Conservation (phyloP, 2,113 vertebrate species). For the Protobothrops mucrosquamatus region DNA sequence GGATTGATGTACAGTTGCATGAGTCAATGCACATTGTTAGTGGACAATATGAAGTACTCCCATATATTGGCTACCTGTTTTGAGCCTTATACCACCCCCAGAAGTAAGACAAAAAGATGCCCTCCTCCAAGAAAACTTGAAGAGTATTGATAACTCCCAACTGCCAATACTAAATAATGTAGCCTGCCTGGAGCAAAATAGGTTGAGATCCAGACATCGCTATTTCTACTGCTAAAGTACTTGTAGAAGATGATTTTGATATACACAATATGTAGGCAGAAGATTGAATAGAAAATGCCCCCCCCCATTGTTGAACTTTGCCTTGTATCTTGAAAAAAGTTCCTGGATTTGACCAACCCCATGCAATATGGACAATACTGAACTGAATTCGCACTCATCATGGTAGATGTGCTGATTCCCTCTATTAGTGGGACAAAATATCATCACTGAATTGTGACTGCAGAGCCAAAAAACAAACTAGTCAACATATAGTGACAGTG, state of each 20-base stretch:
- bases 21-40: neutral
- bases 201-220: neutral
- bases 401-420: neutral
- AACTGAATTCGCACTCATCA: neutral
- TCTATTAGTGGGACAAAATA: neutral
- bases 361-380: neutral
- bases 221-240: neutral
- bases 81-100: neutral
- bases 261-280: neutral
- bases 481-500: neutral
- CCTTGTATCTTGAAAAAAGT: neutral
- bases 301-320: neutral
- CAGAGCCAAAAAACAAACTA: neutral
- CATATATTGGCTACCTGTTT: neutral
- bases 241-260: neutral
- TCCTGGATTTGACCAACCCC: neutral
- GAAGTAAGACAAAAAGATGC: neutral
- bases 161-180: neutral
- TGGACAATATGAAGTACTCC: neutral
- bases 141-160: neutral
- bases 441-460: neutral
- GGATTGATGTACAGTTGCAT: neutral
- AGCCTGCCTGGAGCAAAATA: neutral
- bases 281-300: neutral
- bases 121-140: neutral